Base-by-base conservation (phyloP, 2,888 invertebrate genomes). In the Muschampia plurimacula region DNA sequence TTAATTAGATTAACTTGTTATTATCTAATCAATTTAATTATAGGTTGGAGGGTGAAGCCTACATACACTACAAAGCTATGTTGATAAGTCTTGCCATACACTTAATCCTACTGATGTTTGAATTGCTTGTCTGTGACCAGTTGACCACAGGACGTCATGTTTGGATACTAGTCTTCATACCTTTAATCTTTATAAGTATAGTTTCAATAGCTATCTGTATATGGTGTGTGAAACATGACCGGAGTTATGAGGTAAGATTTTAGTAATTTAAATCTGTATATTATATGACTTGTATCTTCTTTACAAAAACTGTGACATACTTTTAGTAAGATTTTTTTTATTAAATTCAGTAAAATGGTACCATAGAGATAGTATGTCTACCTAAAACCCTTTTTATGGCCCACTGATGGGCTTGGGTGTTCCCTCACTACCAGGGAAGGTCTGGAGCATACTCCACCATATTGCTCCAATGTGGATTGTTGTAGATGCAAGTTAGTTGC, bases 41-140 rank as follows among this genome's bases (percentile, higher is more conserved):
- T 91, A 98, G 99, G 88, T 94, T 98, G 81, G 99, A 99, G 95
- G 98, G 98, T 78, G 98, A 99, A 93, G 98, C 99, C 7, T 98
- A 99, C 88, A 97, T 99, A 55, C 99, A 99, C 89, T 99, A 99
- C 90, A 99, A 99, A 90, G 99, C 99, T 15, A 99, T 99, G 99
- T 95, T 99, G 75, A 98, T 99, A 86, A 98, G 98, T 76, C 95
- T 99, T 80, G 98, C 98, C 63, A 96, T 99, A 83, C 99, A 99
- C 89, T 95, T 99, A 75, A 97, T 99, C 80, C 94, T 99, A 77
- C 94, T 99, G 39, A 98, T 99, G 97, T 99, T 99, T 93, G 99
- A 99, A 90, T 92, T 99, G 77, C 95, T 99, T 76, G 98, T 98
- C 55, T 99, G 99, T 89, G 98, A 99, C 93, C 99, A 99, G 91